These are phyloP conservation scores for Aspidoscelis tigris DNA, from an alignment of 2,113 vertebrate species.

Conservation along the genomic window DNA sequence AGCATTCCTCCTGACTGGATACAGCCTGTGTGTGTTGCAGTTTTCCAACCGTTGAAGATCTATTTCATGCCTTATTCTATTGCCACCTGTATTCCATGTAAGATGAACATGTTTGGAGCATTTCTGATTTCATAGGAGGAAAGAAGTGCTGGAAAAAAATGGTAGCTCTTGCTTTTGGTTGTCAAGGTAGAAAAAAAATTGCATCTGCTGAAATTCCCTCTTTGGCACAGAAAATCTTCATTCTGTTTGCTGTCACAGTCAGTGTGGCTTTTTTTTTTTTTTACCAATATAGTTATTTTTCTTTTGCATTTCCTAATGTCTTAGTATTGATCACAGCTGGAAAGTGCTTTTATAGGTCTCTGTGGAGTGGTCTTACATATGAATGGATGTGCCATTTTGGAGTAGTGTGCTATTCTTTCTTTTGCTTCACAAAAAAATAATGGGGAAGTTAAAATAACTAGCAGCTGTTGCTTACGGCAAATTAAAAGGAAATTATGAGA, in stretches of 20 bases:
- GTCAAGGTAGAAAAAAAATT: too few relatives aligned
- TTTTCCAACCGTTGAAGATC: too few relatives aligned
- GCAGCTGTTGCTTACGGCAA: neutral
- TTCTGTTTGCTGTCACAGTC: neutral
- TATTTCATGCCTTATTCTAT: too few relatives aligned
- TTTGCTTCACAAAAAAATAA: neutral
- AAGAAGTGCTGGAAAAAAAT: too few relatives aligned
- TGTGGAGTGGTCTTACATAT: neutral
- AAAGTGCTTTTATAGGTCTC: neutral
- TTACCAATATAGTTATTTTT: neutral
- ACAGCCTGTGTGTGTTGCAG: too few relatives aligned
- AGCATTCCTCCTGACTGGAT: too few relatives aligned
- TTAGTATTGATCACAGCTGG: constrained; percentile 5
- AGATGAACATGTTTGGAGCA: too few relatives aligned
- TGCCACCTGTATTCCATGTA: too few relatives aligned
- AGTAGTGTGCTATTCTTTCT: neutral
- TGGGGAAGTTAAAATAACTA: neutral
- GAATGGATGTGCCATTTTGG: constrained; percentile 1
- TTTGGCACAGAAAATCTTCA: neutral
- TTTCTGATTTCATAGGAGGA: too few relatives aligned
- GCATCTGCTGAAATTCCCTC: neutral
- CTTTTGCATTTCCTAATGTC: neutral
- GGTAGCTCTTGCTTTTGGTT: too few relatives aligned
- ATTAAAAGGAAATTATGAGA: neutral
- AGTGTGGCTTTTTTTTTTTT: neutral